A percentile compares a stretch with the other conserved stretches of the same genome.
Conservation (phyloP, 64 coral and sea anemone species). For the Montipora foliosa region DNA sequence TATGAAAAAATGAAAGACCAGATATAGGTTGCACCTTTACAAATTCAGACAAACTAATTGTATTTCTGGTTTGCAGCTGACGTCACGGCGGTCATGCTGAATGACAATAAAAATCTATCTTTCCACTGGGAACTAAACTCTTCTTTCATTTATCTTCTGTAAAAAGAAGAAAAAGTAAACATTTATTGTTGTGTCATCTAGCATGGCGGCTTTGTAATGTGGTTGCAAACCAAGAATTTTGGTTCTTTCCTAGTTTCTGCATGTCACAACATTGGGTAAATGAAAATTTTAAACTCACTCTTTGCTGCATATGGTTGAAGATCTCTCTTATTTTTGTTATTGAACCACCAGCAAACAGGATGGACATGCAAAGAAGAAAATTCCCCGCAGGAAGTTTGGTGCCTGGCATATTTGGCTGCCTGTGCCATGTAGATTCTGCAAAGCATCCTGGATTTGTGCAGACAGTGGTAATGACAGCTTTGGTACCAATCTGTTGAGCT, state of each 20-base stretch:
- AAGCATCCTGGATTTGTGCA: constrained; percentile 43
- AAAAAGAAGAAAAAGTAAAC: neutral
- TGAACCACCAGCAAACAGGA: constrained; percentile 50
- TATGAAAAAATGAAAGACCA: constrained; percentile 12
- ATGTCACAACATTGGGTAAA: neutral
- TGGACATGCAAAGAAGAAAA: constrained; percentile 19
- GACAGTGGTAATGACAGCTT: constrained; percentile 16
- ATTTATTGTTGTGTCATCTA: neutral
- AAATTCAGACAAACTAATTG: constrained; percentile 10
- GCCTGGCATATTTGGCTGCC: constrained; percentile 37
- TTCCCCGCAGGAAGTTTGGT: constrained; percentile 13
- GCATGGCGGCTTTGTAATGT: neutral
- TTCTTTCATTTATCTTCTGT: neutral
- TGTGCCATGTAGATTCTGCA: constrained; percentile 39
- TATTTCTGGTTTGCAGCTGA: neutral
- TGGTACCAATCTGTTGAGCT: constrained; percentile 27
- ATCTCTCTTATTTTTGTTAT: constrained; percentile 8
- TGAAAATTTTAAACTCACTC: constrained; percentile 16
- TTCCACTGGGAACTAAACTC: neutral
- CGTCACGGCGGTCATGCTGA: neutral
- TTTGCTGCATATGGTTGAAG: constrained; percentile 51
- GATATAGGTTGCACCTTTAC: neutral
- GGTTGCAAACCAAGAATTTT: neutral
- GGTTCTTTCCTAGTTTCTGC: neutral
- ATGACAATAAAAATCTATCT: neutral